These are phyloP conservation scores for Gouania willdenowi DNA, from an alignment of 2,797 vertebrate species.

Conservation along the genomic window DNA sequence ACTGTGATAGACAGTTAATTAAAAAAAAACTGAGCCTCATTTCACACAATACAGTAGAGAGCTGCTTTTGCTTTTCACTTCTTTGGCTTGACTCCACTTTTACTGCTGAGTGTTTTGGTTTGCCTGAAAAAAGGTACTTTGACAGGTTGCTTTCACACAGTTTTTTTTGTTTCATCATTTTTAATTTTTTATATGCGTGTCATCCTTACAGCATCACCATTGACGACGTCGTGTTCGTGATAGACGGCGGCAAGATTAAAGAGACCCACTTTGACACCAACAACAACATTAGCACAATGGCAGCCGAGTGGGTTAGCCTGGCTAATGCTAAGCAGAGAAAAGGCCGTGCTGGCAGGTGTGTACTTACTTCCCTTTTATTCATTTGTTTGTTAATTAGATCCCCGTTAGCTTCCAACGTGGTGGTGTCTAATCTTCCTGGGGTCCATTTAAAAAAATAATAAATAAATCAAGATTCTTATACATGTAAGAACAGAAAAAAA, in stretches of 20 bases:
- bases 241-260: conserved; percentile 97
- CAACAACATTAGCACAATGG: conserved; percentile 97
- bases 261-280: conserved; percentile 96
- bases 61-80: conserved; percentile 12
- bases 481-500: too few species aligned
- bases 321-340: conserved; percentile 97
- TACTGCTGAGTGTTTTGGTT: conserved; percentile 14
- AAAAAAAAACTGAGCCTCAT: conserved; percentile 25
- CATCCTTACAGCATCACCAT: conserved; percentile 87
- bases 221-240: conserved; percentile 94
- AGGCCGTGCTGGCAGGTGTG: conserved; percentile 92
- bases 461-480: too few species aligned
- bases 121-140: conserved; percentile 1
- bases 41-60: conserved; percentile 35
- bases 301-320: conserved; percentile 95
- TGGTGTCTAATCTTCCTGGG: too few species aligned
- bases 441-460: too few species aligned
- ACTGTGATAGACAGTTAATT: too few species aligned
- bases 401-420: too few species aligned
- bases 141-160: conserved; percentile 33
- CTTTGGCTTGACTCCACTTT: conserved; percentile 20
- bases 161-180: background rate
- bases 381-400: too few species aligned
- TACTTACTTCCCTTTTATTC: too few species aligned
- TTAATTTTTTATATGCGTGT: background rate